Conservation (phyloP, 2,888 invertebrate species). For the Tenthredo distinguenda region DNA sequence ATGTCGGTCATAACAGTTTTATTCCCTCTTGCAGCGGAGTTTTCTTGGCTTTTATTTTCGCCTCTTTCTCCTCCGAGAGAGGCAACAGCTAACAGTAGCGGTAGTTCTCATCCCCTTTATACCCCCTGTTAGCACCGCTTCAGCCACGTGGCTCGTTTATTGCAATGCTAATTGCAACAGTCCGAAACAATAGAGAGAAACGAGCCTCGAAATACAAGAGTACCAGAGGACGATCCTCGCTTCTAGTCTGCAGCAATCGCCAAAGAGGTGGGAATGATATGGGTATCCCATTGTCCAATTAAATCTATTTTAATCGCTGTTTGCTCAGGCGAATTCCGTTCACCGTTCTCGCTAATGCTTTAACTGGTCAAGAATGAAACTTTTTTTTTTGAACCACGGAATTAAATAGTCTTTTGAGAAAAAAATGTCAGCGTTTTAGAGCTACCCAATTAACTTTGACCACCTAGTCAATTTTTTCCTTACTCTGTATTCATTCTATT, state of each 20-base stretch:
- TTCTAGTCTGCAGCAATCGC: slow-evolving; percentile 8
- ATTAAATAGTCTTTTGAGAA: neutral
- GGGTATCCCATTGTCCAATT: neutral
- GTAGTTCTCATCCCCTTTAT: slow-evolving; percentile 9
- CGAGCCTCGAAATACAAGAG: slow-evolving; percentile 21
- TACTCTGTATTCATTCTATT: neutral
- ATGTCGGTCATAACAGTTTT: slow-evolving; percentile 42
- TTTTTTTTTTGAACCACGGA: neutral
- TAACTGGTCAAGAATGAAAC: neutral
- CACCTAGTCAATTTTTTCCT: neutral
- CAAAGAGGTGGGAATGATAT: neutral
- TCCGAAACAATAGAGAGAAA: slow-evolving; percentile 40
- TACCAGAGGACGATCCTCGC: neutral
- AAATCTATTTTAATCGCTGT: slow-evolving; percentile 21
- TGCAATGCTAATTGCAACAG: slow-evolving; percentile 45
- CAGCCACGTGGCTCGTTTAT: slow-evolving; percentile 33
- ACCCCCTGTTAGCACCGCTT: neutral
- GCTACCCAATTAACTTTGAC: neutral
- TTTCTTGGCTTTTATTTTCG: slow-evolving; percentile 38
- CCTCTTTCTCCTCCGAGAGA: neutral
- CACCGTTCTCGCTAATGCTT: neutral
- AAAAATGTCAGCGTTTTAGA: neutral
- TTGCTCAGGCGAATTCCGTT: slow-evolving; percentile 17
- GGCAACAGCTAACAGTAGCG: neutral
- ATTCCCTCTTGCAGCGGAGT: slow-evolving; percentile 31